Percentiles rank a stretch among this genome's conserved stretches.
phyloP scores from a whole-genome alignment of 2,888 invertebrate species.

The Teleiodes luculella region DNA sequence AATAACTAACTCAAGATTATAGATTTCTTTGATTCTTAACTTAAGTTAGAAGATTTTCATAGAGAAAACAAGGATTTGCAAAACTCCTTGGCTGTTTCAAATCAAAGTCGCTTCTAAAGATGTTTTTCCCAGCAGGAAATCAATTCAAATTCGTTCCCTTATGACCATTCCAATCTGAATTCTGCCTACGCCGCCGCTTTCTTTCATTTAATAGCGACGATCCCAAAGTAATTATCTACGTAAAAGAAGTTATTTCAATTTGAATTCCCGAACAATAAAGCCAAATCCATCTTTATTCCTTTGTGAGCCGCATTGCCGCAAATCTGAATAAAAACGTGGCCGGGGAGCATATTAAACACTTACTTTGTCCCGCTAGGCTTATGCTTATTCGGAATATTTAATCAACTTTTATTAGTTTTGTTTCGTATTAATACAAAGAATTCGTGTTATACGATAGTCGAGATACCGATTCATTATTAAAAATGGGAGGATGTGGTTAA shows the following conservation, averaged over 20 bases:
- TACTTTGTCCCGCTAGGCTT: slow-evolving; percentile 9
- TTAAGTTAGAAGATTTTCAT: background rate
- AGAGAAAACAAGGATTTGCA: background rate
- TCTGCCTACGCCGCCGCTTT: slow-evolving; percentile 34
- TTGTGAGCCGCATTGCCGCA: slow-evolving; percentile 14
- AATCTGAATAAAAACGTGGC: slow-evolving; percentile 9
- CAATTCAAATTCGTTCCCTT: slow-evolving; percentile 41
- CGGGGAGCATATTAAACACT: slow-evolving; percentile 11
- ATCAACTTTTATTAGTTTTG: slow-evolving; percentile 3
- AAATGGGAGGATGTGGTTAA: no score
- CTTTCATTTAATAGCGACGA: slow-evolving; percentile 15
- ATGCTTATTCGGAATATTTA: slow-evolving; percentile 4
- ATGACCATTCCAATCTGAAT: slow-evolving; percentile 40
- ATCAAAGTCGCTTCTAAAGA: slow-evolving; percentile 28
- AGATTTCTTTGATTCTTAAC: no score
- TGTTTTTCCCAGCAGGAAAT: slow-evolving; percentile 39
- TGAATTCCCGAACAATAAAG: slow-evolving; percentile 9
- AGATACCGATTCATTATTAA: no score
- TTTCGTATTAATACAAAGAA: background rate
- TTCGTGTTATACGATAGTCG: no score
- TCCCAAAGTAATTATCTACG: slow-evolving; percentile 30
- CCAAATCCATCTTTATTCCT: slow-evolving; percentile 13
- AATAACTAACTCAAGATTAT: no score
- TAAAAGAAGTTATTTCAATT: slow-evolving; percentile 26
- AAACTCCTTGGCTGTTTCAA: background rate